phyloP scores from a whole-genome alignment of 1,140 invertebrate genomes.

The Antheraea pernyi region DNA sequence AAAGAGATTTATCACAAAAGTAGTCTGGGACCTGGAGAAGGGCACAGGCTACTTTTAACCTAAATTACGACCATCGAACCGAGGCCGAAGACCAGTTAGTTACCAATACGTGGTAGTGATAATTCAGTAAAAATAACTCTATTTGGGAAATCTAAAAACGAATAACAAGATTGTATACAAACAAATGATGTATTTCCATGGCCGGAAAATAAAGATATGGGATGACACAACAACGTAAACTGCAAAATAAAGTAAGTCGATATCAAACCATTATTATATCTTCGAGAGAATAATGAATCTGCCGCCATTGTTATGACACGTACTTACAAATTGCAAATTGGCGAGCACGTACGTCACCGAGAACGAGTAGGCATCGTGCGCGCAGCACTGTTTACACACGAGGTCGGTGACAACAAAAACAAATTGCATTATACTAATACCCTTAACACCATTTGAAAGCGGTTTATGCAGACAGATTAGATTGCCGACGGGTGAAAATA shows the following conservation, averaged over 20 bases:
- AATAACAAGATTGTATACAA: conserved; percentile 22
- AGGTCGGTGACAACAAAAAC: conserved; percentile 41
- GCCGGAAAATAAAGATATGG: conserved; percentile 27
- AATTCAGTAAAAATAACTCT: no score
- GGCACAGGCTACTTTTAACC: no score
- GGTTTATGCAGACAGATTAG: conserved; percentile 1
- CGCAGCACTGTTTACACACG: conserved; percentile 37
- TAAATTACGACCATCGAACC: no score
- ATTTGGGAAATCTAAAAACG: no score
- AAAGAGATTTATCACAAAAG: no score
- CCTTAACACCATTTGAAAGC: conserved; percentile 21
- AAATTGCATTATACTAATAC: conserved; percentile 36
- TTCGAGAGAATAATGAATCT: conserved; percentile 56
- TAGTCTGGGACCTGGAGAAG: no score
- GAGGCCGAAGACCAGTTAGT: no score
- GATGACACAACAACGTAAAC: conserved; percentile 20
- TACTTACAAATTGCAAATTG: conserved; percentile 38
- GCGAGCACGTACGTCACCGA: conserved; percentile 33
- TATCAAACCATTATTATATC: background rate
- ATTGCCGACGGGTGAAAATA: conserved; percentile 6
- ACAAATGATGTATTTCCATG: no score
- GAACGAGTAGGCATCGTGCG: conserved; percentile 19
- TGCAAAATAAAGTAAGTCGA: background rate
- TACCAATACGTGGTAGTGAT: no score
- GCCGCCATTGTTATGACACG: conserved; percentile 51